Evolutionary conservation across 1,140 invertebrate species (phyloP), one percentile per base, ranked within the genome.

Genomic region (Drosophila takahashii): DNA sequence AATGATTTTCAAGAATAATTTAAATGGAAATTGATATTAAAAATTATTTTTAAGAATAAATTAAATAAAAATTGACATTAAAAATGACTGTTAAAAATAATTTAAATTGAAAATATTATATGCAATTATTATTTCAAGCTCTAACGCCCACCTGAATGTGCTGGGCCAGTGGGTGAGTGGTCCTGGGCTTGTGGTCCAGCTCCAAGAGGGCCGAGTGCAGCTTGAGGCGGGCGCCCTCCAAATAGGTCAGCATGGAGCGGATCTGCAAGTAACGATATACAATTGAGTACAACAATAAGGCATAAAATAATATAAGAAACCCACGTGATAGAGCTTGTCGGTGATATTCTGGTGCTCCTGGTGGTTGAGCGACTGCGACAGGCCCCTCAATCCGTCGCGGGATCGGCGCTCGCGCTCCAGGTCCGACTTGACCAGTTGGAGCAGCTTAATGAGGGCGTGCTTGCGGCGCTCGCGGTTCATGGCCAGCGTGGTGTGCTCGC

Each of bases 271-370:
- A 9, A 11, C 0, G 1, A 1, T 3, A 42, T 15, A 48, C 41
- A 26, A 22, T 15, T 1, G 2, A 8, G 5, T 26, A 1, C 13
- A 15, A 2, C 5, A n/a, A 41, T n/a, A 27, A 10, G 11, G 15
- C 8, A 4, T 0, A 1, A 9, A 11, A 27, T 15, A 4, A n/a
- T 13, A 16, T 13, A 1, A 18, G 4, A 18, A 16, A 72, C 90
- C 74, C 47, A 98, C 97, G 92, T 98, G 97, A 87, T 97, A 96
- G 1, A 98, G 92, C 93, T 98, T 98, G 72, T 98, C 97, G 45
- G 95, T 95, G 9, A 98, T 96, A 81, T 98, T 98, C 85, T 98
- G 97, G 76, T 98, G 96, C 86, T 98, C 98, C 81, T 97, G 96
- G 34, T 95, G 95, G 18, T 96, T 97, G 58, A 99, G 96, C n/a